These are phyloP conservation scores for Calidris pygmaea DNA, from an alignment of 2,113 vertebrate species.

Conservation along the genomic window DNA sequence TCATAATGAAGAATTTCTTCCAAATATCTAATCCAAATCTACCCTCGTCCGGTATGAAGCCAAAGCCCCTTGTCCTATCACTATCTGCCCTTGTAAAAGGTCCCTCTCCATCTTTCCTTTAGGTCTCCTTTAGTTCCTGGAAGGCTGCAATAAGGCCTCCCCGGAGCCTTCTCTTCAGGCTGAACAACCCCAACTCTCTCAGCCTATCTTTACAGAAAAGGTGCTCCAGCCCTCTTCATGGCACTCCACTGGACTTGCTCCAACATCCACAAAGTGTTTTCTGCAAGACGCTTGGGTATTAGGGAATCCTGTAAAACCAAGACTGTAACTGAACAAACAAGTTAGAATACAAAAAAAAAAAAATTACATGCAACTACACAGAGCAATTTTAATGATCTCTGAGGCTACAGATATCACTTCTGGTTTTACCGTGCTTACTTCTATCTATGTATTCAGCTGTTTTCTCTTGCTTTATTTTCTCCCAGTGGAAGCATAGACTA, in stretches of 20 bases:
- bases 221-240: background rate
- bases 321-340: background rate
- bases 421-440: background rate
- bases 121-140: background rate
- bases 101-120: background rate
- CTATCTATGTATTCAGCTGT: slow-evolving; percentile 15
- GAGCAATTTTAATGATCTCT: background rate
- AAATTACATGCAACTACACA: background rate
- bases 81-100: background rate
- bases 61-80: background rate
- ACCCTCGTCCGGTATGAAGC: background rate
- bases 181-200: background rate
- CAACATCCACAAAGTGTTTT: background rate
- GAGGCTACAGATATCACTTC: background rate
- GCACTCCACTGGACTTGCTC: background rate
- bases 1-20: background rate
- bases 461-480: slow-evolving; percentile 46
- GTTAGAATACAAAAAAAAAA: background rate
- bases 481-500: slow-evolving; percentile 6
- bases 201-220: background rate
- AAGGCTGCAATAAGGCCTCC: background rate
- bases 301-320: background rate
- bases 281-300: background rate
- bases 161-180: background rate
- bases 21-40: background rate